Evolutionary conservation across 2,888 invertebrate genomes (phyloP), one percentile per base, ranked within the genome.

Genomic region (Zygaena filipendulae): DNA sequence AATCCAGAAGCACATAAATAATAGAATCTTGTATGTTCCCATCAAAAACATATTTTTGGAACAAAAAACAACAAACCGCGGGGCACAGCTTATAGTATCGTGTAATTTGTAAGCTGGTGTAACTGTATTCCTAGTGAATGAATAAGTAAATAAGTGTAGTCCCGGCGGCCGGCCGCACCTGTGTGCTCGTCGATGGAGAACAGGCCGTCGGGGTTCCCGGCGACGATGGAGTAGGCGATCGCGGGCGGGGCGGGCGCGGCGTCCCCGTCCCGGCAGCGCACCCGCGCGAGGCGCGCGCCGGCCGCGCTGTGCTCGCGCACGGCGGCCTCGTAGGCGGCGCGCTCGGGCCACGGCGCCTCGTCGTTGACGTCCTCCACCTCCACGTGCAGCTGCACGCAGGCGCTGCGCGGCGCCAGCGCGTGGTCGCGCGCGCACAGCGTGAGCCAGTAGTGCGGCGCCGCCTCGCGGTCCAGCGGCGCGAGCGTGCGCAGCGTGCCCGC

Each of bases 341-440:
- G 86, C 47, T 85, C 85, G 37, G 96, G 93, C 68, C 95, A 82
- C 29, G 98, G 98, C 22, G 88, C 88, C 82, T 97, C 94, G 82
- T 99, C 98, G 77, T 98, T 98, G 55, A 90, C 92, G 75, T 98
- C 95, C 45, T 87, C 79, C 40, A 98, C 90, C 57, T 90, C 87
- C 22, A 80, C 49, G 59, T 61, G 74, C 32, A 79, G 69, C 84
- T 95, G 91, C 8, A 94, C 84, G 53, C 91, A 90, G 20, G 92
- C 85, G 56, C 87, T 89, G 8, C 91, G 81, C 2, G 95, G 94
- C 13, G 94, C 91, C 10, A 92, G 88, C 1, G 92, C 96, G 46
- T 91, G 88, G 77, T 97, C 97, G 58, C 93, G 91, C 3, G 97
- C 97, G 62, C 91, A 91, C 29, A 97, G 87, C 5, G 95, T 95